Conservation (phyloP, 2,888 invertebrate species). For the Torymus auratus region DNA sequence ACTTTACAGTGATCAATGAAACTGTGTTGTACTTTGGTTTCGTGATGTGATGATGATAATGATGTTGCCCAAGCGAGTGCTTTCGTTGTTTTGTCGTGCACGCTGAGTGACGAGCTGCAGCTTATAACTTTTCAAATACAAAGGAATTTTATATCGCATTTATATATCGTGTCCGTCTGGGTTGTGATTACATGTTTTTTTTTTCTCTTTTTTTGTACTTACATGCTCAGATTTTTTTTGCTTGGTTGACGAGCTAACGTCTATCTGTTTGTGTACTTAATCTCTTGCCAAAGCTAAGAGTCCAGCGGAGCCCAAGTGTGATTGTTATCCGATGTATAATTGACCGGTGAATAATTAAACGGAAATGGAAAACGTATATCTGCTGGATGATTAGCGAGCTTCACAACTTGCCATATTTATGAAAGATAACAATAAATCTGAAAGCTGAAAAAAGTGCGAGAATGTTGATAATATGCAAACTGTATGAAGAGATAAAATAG, state of each 20-base stretch:
- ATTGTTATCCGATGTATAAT: no score
- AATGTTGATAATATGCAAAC: no score
- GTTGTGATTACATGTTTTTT: slow-evolving; percentile 5
- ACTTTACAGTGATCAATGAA: no score
- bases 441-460: background rate
- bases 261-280: slow-evolving; percentile 20
- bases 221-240: background rate
- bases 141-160: slow-evolving; percentile 24
- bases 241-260: slow-evolving; percentile 4
- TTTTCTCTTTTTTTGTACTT: slow-evolving; percentile 10
- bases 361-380: no score
- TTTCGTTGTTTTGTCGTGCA: background rate
- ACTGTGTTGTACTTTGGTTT: slow-evolving; percentile 14
- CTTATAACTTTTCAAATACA: slow-evolving; percentile 1
- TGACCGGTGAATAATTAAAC: no score
- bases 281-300: background rate
- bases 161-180: slow-evolving; percentile 28
- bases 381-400: no score
- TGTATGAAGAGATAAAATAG: background rate
- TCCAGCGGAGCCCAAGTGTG: no score
- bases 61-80: slow-evolving; percentile 9
- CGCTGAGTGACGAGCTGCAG: slow-evolving; percentile 15
- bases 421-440: background rate
- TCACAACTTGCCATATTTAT: background rate
- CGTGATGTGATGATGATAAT: slow-evolving; percentile 8